Percentiles rank a stretch among this genome's conserved stretches.
Evolutionary conservation across 2,113 vertebrate species (phyloP).

Genomic region (Orthonyx spaldingii): DNA sequence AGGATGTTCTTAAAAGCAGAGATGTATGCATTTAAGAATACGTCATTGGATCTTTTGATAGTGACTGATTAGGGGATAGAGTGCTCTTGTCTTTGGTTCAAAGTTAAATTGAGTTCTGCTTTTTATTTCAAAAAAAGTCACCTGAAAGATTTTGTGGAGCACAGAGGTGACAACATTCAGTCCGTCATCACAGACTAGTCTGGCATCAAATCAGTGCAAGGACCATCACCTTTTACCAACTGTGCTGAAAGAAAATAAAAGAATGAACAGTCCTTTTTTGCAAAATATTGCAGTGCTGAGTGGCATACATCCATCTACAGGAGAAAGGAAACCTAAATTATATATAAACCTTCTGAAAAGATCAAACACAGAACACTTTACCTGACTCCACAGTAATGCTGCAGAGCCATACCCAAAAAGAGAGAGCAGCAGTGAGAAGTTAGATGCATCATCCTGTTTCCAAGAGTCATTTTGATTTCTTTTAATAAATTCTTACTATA

Average conservation of each 20-base stretch:
- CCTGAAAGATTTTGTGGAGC: neutral
- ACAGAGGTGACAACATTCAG: neutral
- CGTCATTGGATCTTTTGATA: neutral
- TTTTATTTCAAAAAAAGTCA: neutral
- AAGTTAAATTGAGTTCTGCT: neutral
- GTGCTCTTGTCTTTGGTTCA: neutral
- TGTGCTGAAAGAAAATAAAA: neutral
- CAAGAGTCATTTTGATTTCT: neutral
- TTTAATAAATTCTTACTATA: neutral
- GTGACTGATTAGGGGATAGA: fast-evolving
- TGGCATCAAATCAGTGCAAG: neutral
- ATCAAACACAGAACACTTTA: neutral
- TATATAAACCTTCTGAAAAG: neutral
- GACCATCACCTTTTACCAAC: neutral
- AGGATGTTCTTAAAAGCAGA: neutral
- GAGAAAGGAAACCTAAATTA: neutral
- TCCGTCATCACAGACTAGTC: neutral
- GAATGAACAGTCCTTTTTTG: neutral
- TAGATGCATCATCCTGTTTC: neutral
- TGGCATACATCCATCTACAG: neutral
- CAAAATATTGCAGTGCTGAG: neutral
- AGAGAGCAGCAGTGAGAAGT: neutral
- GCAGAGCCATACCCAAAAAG: neutral
- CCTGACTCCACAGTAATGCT: neutral
- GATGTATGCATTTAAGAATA: neutral